Base-by-base conservation (phyloP, 2,797 vertebrate genomes). In the Xiphophorus birchmanni region DNA sequence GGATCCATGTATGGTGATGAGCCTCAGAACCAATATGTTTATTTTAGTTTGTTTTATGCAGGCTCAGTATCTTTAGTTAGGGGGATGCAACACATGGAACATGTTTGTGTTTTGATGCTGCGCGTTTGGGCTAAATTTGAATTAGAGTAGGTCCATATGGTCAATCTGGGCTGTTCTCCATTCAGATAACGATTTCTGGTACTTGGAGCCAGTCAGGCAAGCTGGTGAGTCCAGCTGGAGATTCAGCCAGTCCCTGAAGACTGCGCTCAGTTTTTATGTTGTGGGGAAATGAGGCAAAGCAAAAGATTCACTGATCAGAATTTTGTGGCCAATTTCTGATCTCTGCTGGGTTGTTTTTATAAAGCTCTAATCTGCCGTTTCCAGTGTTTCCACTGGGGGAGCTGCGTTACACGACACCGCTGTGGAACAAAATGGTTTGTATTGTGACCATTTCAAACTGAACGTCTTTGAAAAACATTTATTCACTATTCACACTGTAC, bases 91-190 rank as follows among this genome's bases (percentile, higher is more conserved):
- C 77, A 75, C 78, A 81, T 76, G 37, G 26, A 23, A 42, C 78
- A 81, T 74, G 74, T 80, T 29, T 80, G 69, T 69, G 77, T 67
- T 37, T 69, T 18, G 44, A 54, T 69, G 44, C 75, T 12, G 17
- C 47, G 77, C 63, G 74, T 69, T 88, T 90, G 83, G 83, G 87
- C 73, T 72, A 56, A 84, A 83, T 69, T 88, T 90, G 81, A 82
- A 88, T 73, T 72, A 69, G 85, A 83, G 76, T 79, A 40, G 74
- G 63, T 82, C 89, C 92, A 90, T 92, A 90, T 94, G 91, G 88
- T 79, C 87, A 71, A 80, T 90, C 82, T 90, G 90, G 89, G 87
- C 90, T 77, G 17, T n/a, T 47, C 10, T 88, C 85, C 88, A 89
- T 73, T 72, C 80, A 85, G 73, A 82, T 79, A 72, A 76, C 83